Conservation (phyloP, 2,113 vertebrate genomes). For the Dipodomys merriami region DNA sequence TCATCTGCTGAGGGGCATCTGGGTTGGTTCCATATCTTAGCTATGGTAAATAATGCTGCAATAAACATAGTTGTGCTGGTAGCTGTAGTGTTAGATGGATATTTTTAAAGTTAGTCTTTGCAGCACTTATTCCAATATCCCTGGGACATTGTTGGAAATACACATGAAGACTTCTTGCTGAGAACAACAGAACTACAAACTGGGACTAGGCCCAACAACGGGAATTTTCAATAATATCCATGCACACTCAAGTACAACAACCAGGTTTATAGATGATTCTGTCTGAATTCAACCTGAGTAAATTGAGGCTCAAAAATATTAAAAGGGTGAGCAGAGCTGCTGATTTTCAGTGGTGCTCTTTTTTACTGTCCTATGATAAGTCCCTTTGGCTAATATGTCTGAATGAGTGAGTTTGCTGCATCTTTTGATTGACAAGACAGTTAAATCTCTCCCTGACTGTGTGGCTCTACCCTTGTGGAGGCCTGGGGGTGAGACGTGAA, state of each 20-base stretch:
- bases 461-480: slow-evolving; percentile 48
- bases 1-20: too few species aligned
- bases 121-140: too few species aligned
- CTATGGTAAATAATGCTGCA: too few species aligned
- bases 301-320: slow-evolving; percentile 30
- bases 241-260: not conserved
- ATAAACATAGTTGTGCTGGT: too few species aligned
- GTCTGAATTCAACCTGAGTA: slow-evolving; percentile 18
- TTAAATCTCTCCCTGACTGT: slow-evolving; percentile 62
- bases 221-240: not conserved
- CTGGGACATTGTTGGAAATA: not conserved
- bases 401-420: slow-evolving; percentile 18
- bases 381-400: slow-evolving; percentile 22
- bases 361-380: not conserved
- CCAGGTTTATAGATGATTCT: not conserved
- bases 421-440: slow-evolving; percentile 65
- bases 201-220: not conserved
- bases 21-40: too few species aligned
- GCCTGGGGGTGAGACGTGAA: slow-evolving; percentile 56
- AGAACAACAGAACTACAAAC: not conserved
- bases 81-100: not conserved
- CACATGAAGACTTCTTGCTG: not conserved
- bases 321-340: not conserved
- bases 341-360: not conserved
- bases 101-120: not conserved